Percentiles rank a stretch among this genome's conserved stretches.
phyloP scores from a whole-genome alignment of 2,113 vertebrate genomes.

The Lepus americanus region DNA sequence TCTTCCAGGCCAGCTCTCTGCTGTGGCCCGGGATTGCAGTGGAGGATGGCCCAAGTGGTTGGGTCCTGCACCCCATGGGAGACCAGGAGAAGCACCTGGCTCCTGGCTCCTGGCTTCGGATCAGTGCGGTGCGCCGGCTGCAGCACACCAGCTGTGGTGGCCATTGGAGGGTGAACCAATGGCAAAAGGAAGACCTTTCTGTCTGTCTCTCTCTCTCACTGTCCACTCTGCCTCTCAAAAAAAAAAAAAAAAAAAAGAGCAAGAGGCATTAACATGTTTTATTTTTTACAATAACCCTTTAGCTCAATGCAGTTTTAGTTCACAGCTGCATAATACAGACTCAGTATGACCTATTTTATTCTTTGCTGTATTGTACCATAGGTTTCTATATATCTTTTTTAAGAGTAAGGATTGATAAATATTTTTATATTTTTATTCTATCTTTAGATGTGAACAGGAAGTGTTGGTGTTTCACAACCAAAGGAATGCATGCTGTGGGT shows the following conservation, averaged over 20 bases:
- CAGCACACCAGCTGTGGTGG: too few species aligned
- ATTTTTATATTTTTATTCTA: conserved; percentile 64
- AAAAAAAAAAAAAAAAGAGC: not conserved
- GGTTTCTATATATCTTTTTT: conserved; percentile 35
- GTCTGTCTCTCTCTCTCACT: too few species aligned
- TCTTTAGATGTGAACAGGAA: conserved; percentile 97
- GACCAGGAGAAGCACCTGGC: too few species aligned
- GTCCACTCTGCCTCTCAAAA: too few species aligned
- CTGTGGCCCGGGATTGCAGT: too few species aligned
- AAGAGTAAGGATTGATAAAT: conserved; percentile 30
- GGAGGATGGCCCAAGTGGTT: too few species aligned
- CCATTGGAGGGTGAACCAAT: too few species aligned
- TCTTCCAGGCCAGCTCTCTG: too few species aligned
- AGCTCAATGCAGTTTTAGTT: conserved; percentile 9
- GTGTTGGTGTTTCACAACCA: conserved; percentile 98
- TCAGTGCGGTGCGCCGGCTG: too few species aligned
- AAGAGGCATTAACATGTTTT: conserved; percentile 37
- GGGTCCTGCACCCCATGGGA: too few species aligned
- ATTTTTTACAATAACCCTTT: conserved; percentile 59
- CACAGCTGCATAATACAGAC: conserved; percentile 22
- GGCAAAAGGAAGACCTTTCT: too few species aligned
- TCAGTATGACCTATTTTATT: conserved; percentile 37
- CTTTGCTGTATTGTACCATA: conserved; percentile 39
- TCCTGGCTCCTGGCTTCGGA: too few species aligned
- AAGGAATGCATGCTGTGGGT: conserved; percentile 98